These are phyloP conservation scores for Atherinomorus stipes DNA, from an alignment of 2,113 vertebrate species.

Conservation along the genomic window DNA sequence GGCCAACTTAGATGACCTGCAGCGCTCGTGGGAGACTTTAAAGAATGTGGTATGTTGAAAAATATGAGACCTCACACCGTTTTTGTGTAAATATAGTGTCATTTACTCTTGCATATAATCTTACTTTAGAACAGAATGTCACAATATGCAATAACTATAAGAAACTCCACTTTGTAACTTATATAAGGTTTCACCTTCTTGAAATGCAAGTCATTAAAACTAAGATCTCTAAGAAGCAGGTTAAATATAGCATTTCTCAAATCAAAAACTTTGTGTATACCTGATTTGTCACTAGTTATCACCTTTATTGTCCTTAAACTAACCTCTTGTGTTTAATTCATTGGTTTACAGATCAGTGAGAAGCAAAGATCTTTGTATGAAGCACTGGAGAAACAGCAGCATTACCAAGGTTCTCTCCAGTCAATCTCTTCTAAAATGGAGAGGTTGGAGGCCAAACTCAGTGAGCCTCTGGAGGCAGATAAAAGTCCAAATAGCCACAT, in stretches of 20 bases:
- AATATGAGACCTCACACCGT: background rate
- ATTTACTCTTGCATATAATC: accelerated
- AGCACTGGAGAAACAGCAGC: constrained; percentile 95
- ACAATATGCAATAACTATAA: background rate
- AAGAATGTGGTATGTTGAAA: constrained; percentile 93
- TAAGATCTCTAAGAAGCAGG: no score
- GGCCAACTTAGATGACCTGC: constrained; percentile 91
- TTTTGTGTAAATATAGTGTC: background rate
- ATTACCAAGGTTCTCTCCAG: constrained; percentile 93
- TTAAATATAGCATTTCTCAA: no score
- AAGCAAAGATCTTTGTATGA: constrained; percentile 97
- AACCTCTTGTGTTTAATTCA: background rate
- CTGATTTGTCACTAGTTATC: background rate
- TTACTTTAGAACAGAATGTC: background rate
- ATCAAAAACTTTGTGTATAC: no score
- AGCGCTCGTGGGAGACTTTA: constrained; percentile 97
- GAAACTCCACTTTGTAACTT: no score
- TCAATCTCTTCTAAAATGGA: constrained; percentile 97
- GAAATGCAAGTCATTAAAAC: no score
- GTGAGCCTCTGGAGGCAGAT: constrained; percentile 84
- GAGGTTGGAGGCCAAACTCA: constrained; percentile 87
- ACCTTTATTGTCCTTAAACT: background rate
- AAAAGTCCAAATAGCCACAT: constrained; percentile 92
- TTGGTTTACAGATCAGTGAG: constrained; percentile 89
- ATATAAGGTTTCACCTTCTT: no score